Conservation (phyloP, 2,888 invertebrate genomes). For the Hydropsyche betteni region DNA sequence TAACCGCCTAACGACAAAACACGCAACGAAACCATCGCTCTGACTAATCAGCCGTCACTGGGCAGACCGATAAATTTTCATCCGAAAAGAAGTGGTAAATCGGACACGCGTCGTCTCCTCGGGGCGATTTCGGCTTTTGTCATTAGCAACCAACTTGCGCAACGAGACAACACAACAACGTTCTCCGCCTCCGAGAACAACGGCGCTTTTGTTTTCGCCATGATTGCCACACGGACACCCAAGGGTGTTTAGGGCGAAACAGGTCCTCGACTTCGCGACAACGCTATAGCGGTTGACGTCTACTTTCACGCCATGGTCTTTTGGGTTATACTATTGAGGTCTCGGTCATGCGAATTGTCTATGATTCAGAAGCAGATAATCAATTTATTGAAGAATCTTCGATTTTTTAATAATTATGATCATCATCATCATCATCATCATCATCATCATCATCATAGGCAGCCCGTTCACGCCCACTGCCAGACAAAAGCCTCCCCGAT, state of each 20-base stretch:
- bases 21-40: constrained; percentile 8
- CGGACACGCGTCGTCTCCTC: neutral
- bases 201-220: neutral
- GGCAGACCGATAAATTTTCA: too few relatives aligned
- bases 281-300: neutral
- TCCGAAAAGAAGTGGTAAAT: too few relatives aligned
- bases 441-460: too few relatives aligned
- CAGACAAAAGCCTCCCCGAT: too few relatives aligned
- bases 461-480: too few relatives aligned
- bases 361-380: too few relatives aligned
- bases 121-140: constrained; percentile 43
- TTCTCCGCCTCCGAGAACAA: neutral
- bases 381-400: too few relatives aligned
- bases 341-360: too few relatives aligned
- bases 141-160: constrained; percentile 42
- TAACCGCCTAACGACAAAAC: neutral
- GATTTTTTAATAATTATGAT: too few relatives aligned
- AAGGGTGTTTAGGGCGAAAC: constrained; percentile 40
- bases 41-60: constrained; percentile 12
- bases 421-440: too few relatives aligned
- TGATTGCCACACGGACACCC: constrained; percentile 30
- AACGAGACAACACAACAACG: neutral
- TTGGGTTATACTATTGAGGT: too few relatives aligned
- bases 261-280: constrained; percentile 30
- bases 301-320: too few relatives aligned